A percentile compares a stretch with the other conserved stretches of the same genome.
Conservation (phyloP, 2,888 invertebrate genomes). For the Eupeodes luniger region DNA sequence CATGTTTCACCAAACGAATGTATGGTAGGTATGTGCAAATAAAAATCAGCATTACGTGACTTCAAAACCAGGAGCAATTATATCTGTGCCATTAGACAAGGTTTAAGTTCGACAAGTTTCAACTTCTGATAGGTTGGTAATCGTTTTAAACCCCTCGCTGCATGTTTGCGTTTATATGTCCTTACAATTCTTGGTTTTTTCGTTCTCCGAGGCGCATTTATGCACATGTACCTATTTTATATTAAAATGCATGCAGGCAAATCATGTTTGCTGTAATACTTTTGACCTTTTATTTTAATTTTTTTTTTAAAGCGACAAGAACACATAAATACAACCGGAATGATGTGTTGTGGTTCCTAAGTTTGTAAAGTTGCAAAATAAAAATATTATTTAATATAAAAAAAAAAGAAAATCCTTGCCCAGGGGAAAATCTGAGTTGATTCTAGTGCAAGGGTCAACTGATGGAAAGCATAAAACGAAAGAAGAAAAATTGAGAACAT, state of each 20-base stretch:
- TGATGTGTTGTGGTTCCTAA: neutral
- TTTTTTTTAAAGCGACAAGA: neutral
- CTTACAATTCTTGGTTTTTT: neutral
- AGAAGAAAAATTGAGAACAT: constrained; percentile 40
- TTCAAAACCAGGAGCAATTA: constrained; percentile 47
- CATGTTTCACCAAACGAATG: neutral
- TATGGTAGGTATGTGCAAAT: neutral
- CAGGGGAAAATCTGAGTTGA: neutral
- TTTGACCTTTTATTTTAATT: neutral
- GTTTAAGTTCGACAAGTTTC: constrained; percentile 1
- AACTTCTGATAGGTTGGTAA: constrained; percentile 1
- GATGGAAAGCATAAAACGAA: constrained; percentile 2
- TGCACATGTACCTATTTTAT: neutral
- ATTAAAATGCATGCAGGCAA: neutral
- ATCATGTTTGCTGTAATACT: neutral
- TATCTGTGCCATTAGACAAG: constrained; percentile 21
- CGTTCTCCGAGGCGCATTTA: neutral
- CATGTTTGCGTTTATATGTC: neutral
- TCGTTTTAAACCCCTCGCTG: neutral
- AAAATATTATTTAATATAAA: neutral
- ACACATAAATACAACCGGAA: neutral
- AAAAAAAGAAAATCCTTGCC: constrained; percentile 9
- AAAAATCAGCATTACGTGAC: constrained; percentile 61
- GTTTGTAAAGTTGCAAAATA: neutral
- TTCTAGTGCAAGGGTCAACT: constrained; percentile 31